A percentile compares a stretch with the other conserved stretches of the same genome.
Conservation (phyloP, 2,113 vertebrate species). For the Chamaetylas fuelleborni region DNA sequence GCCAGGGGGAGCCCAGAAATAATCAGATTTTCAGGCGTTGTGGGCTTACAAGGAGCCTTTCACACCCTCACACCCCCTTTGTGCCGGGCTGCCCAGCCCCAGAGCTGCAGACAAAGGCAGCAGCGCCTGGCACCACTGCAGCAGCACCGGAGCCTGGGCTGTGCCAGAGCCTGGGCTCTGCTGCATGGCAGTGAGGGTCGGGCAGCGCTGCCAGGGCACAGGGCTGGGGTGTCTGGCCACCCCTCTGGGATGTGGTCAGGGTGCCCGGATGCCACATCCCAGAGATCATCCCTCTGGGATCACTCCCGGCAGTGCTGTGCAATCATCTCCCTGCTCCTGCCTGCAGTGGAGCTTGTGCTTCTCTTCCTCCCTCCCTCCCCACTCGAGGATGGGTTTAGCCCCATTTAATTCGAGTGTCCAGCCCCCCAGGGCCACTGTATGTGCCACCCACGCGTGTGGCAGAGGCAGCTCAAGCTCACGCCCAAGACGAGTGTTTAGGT, state of each 20-base stretch:
- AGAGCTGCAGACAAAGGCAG: constrained; percentile 11
- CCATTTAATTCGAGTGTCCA: rapidly evolving
- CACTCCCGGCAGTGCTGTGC: rapidly evolving
- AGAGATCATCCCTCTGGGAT: too few species aligned
- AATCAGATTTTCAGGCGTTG: not conserved
- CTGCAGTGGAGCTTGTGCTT: not conserved
- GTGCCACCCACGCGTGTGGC: not conserved
- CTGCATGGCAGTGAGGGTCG: rapidly evolving
- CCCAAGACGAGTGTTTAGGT: rapidly evolving
- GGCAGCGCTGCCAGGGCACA: not conserved
- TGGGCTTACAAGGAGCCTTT: not conserved
- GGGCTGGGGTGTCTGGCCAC: not conserved
- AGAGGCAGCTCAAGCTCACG: not conserved
- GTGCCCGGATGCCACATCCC: not conserved
- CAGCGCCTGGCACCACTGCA: rapidly evolving
- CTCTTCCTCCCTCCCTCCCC: not conserved
- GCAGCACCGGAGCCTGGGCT: not conserved
- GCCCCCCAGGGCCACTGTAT: rapidly evolving
- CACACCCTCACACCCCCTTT: not conserved
- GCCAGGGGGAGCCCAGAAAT: not conserved
- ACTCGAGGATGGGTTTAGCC: not conserved
- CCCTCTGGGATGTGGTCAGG: too few species aligned
- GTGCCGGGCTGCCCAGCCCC: not conserved
- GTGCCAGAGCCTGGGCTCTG: not conserved
- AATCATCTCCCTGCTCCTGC: not conserved